Conservation (phyloP, 2,888 invertebrate genomes). For the Lithosia quadra region DNA sequence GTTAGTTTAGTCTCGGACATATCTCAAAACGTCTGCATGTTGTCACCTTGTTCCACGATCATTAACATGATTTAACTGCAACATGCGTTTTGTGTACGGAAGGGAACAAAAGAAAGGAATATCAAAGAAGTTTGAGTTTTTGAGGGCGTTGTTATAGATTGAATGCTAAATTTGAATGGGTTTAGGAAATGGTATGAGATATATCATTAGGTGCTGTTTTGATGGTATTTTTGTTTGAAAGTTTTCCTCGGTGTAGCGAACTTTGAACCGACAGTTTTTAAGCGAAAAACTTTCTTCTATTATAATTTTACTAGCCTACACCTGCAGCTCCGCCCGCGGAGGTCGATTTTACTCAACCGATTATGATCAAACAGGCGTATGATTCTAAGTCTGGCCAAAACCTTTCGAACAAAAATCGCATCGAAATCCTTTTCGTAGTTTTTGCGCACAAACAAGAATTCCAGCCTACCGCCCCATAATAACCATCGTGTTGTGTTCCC, state of each 20-base stretch:
- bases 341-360: too few relatives aligned
- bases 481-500: too few relatives aligned
- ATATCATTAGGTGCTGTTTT: neutral
- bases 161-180: neutral
- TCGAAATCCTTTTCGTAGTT: too few relatives aligned
- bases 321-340: too few relatives aligned
- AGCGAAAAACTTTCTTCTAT: neutral
- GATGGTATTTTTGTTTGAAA: neutral
- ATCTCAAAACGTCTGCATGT: constrained; percentile 59
- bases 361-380: too few relatives aligned
- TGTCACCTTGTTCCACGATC: constrained; percentile 39
- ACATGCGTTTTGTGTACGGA: constrained; percentile 19
- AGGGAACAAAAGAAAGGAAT: constrained; percentile 7
- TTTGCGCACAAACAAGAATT: too few relatives aligned
- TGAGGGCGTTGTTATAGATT: constrained; percentile 5
- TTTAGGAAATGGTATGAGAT: constrained; percentile 8
- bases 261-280: neutral
- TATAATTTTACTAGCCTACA: too few relatives aligned
- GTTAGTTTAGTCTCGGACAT: constrained; percentile 49
- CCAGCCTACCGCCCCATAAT: too few relatives aligned
- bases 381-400: too few relatives aligned
- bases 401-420: too few relatives aligned
- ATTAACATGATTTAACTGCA: constrained; percentile 53
- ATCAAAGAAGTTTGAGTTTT: constrained; percentile 19
- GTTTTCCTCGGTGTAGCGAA: neutral